A percentile compares a stretch with the other conserved stretches of the same genome.
phyloP scores from a whole-genome alignment of 2,797 vertebrate genomes.

The Phalloptychus januarius region DNA sequence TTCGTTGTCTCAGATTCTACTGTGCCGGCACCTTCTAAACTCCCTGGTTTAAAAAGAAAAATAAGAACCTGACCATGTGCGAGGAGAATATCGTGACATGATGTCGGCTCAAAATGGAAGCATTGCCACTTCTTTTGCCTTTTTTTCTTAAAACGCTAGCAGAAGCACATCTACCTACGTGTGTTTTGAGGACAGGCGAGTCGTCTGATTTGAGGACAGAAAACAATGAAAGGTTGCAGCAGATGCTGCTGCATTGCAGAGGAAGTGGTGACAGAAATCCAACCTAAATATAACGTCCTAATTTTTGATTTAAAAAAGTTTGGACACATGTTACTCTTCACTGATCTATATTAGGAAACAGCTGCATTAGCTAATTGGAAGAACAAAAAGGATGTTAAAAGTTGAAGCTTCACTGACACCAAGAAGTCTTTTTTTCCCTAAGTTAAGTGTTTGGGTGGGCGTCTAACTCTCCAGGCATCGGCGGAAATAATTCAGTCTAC shows the following conservation, averaged over 20 bases:
- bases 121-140: conserved; percentile 46
- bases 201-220: conserved; percentile 9
- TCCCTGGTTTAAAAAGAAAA: conserved; percentile 50
- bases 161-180: conserved; percentile 25
- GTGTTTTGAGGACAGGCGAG: conserved; percentile 36
- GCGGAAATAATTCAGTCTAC: background rate
- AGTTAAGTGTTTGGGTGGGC: background rate
- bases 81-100: conserved; percentile 39
- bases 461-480: background rate
- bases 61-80: conserved; percentile 37
- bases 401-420: background rate
- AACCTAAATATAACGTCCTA: conserved; percentile 48
- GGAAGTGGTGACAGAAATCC: conserved; percentile 29
- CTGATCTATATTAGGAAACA: conserved; percentile 7
- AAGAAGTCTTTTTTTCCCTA: background rate
- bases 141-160: conserved; percentile 26
- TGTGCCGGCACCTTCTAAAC: conserved; percentile 50
- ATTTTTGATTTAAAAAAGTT: conserved; percentile 17
- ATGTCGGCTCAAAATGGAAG: conserved; percentile 32
- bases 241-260: conserved; percentile 54
- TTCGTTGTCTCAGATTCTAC: conserved; percentile 60
- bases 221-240: conserved; percentile 25
- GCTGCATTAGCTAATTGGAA: conserved; percentile 9
- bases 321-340: conserved; percentile 7
- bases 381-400: background rate